Percentiles rank a stretch among this genome's conserved stretches.
phyloP scores from a whole-genome alignment of 2,888 invertebrate genomes.

The Acrobasis suavella region DNA sequence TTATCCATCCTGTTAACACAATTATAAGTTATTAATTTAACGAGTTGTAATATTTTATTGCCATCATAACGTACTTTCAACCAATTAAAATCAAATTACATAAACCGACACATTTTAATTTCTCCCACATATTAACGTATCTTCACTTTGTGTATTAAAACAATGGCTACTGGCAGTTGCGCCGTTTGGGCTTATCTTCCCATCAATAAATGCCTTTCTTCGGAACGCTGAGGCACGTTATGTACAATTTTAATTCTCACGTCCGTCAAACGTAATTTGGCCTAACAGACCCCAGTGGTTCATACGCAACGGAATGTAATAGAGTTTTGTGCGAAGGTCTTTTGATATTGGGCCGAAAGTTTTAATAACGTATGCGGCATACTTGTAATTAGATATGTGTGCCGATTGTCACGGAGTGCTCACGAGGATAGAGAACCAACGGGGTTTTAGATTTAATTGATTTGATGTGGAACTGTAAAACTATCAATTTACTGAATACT shows the following conservation, averaged over 20 bases:
- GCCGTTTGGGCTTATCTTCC: slow-evolving; percentile 62
- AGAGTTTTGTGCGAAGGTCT: slow-evolving; percentile 27
- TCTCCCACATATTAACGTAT: slow-evolving; percentile 58
- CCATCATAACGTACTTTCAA: slow-evolving; percentile 29
- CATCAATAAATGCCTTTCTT: slow-evolving; percentile 76
- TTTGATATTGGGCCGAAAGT: slow-evolving; percentile 34
- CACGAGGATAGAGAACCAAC: slow-evolving; percentile 36
- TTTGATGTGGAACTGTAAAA: not conserved
- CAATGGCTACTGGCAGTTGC: slow-evolving; percentile 77
- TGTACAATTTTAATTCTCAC: slow-evolving; percentile 69
- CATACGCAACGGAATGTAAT: slow-evolving; percentile 18
- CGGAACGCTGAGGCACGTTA: slow-evolving; percentile 60
- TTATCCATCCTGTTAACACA: not conserved
- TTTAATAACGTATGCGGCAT: slow-evolving; percentile 53
- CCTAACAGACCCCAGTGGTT: slow-evolving; percentile 31
- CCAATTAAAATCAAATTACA: slow-evolving; percentile 70
- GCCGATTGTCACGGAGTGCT: slow-evolving; percentile 70
- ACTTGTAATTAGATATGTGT: slow-evolving; percentile 63
- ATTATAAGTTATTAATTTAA: not conserved
- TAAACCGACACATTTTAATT: slow-evolving; percentile 65
- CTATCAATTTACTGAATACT: too few species aligned
- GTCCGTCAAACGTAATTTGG: slow-evolving; percentile 45
- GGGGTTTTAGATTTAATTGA: slow-evolving; percentile 69
- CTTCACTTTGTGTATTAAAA: slow-evolving; percentile 72
- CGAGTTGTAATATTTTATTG: not conserved